These are phyloP conservation scores for Emys orbicularis DNA, from an alignment of 2,797 vertebrate genomes.

Conservation along the genomic window DNA sequence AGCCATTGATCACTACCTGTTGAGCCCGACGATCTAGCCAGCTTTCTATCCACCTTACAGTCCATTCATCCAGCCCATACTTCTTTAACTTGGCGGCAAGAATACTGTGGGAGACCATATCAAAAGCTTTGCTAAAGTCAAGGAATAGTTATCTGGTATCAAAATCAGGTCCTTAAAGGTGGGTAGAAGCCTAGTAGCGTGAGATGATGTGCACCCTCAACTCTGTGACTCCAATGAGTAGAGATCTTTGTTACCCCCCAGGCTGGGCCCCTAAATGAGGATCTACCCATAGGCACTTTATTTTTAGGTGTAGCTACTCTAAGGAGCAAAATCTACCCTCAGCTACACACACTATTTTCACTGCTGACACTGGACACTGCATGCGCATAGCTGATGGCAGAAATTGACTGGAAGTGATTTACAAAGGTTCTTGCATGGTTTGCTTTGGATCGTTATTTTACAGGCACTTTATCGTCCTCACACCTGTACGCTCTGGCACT, in stretches of 20 bases:
- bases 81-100: too few relatives aligned
- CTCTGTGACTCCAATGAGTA: not conserved
- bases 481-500: not conserved
- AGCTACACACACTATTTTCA: not conserved
- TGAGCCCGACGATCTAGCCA: too few relatives aligned
- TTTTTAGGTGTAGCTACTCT: not conserved
- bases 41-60: too few relatives aligned
- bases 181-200: not conserved
- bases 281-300: conserved; percentile 57
- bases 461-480: conserved; percentile 68
- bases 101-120: too few relatives aligned
- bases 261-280: not conserved
- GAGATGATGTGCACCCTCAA: not conserved
- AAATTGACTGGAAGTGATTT: conserved; percentile 9
- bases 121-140: too few relatives aligned
- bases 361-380: fast-evolving
- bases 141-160: not conserved
- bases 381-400: not conserved
- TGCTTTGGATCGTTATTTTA: conserved; percentile 63
- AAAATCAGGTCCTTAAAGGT: not conserved
- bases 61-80: too few relatives aligned
- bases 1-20: too few relatives aligned
- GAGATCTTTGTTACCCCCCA: not conserved
- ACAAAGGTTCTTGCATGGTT: conserved; percentile 4
- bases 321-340: not conserved